A percentile compares a stretch with the other conserved stretches of the same genome.
Evolutionary conservation across 2,113 vertebrate genomes (phyloP).

Genomic region (Petromus typicus): DNA sequence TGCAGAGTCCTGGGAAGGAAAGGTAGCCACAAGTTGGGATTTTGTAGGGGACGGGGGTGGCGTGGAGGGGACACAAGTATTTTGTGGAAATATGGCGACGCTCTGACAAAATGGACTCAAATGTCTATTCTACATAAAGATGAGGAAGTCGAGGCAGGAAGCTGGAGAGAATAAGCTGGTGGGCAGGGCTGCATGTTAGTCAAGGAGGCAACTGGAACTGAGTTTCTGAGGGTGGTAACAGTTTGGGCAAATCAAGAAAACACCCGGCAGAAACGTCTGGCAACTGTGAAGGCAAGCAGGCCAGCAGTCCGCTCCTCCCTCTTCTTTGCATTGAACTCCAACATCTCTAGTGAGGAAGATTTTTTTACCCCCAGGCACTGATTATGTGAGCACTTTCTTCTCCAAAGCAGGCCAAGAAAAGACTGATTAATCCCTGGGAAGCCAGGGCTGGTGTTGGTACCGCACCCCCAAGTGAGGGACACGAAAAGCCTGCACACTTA

Average conservation of each 20-base stretch:
- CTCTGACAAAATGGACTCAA: slow-evolving; percentile 10
- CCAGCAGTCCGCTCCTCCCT: not conserved
- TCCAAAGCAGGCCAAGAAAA: slow-evolving; percentile 22
- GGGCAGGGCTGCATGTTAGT: not conserved
- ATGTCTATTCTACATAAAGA: not conserved
- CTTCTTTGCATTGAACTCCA: not conserved
- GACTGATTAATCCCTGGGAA: not conserved
- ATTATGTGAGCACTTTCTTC: not conserved
- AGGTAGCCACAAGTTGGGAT: not conserved
- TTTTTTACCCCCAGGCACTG: not conserved
- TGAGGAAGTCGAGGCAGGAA: not conserved
- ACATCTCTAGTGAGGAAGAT: not conserved
- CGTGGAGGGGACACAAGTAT: not conserved
- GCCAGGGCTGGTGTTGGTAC: not conserved
- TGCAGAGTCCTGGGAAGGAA: slow-evolving; percentile 15
- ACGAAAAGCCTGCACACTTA: not conserved
- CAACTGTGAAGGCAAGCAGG: not conserved
- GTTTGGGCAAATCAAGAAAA: slow-evolving; percentile 46
- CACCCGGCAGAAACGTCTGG: no score
- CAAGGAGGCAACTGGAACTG: not conserved
- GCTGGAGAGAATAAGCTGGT: not conserved
- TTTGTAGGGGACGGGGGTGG: not conserved
- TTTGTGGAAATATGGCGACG: not conserved
- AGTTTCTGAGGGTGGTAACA: not conserved
- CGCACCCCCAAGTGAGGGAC: not conserved